A percentile compares a stretch with the other conserved stretches of the same genome.
These are phyloP conservation scores for Rhinoptilus africanus DNA, from an alignment of 2,113 vertebrate species.

Conservation along the genomic window DNA sequence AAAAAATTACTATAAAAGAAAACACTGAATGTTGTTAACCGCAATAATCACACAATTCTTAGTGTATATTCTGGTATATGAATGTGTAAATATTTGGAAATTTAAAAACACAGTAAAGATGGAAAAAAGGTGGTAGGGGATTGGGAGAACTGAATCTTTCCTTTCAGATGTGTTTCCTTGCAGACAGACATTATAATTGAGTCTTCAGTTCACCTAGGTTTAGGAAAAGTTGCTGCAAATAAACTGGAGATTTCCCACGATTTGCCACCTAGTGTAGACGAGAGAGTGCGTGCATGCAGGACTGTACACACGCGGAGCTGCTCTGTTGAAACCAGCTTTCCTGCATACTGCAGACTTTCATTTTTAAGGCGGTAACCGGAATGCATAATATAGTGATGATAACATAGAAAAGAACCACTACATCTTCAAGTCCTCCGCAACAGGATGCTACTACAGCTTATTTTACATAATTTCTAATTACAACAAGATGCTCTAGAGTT, in stretches of 20 bases:
- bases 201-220: not conserved
- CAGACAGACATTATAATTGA: not conserved
- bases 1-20: not conserved
- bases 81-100: not conserved
- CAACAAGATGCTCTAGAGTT: not conserved
- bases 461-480: not conserved
- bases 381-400: not conserved
- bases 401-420: not conserved
- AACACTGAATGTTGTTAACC: not conserved
- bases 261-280: not conserved
- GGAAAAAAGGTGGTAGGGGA: not conserved
- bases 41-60: not conserved
- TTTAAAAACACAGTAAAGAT: not conserved
- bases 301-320: not conserved
- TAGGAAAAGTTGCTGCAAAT: not conserved
- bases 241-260: not conserved
- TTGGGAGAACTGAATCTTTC: not conserved
- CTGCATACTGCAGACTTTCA: not conserved
- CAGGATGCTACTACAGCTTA: not conserved
- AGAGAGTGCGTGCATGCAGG: rapidly evolving
- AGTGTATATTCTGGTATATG: not conserved
- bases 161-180: not conserved
- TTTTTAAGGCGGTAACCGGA: not conserved
- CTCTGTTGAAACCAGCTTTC: not conserved
- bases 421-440: not conserved